phyloP scores from a whole-genome alignment of 2,797 vertebrate species.

The Mormyrops boulengeri region DNA sequence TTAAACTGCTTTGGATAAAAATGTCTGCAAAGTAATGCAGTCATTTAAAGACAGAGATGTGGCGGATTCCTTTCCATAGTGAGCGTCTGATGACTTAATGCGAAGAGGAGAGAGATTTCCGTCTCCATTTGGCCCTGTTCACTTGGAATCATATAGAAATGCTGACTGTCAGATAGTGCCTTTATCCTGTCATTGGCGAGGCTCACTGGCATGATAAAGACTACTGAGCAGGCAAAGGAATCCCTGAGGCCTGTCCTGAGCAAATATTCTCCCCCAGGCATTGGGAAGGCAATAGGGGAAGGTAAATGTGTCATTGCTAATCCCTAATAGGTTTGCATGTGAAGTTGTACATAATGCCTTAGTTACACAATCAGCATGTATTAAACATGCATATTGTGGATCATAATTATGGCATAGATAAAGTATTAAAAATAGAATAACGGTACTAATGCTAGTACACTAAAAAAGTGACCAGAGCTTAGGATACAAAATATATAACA shows the following conservation, averaged over 20 bases:
- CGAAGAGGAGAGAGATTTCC: neutral
- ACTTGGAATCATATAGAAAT: neutral
- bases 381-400: neutral
- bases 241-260: neutral
- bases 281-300: neutral
- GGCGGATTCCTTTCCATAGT: neutral
- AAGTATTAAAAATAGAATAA: neutral
- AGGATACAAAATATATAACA: neutral
- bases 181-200: neutral
- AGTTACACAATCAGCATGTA: neutral
- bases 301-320: neutral
- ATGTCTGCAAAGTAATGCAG: neutral
- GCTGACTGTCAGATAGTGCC: neutral
- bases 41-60: neutral
- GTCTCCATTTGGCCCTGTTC: neutral
- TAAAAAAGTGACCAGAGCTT: neutral
- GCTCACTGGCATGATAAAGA: neutral
- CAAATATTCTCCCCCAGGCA: neutral
- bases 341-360: neutral
- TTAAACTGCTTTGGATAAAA: neutral
- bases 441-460: neutral
- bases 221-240: neutral
- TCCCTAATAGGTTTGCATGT: neutral
- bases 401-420: neutral
- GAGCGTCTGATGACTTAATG: neutral